Conservation (phyloP, 2,888 invertebrate species). For the Diaphora mendica region DNA sequence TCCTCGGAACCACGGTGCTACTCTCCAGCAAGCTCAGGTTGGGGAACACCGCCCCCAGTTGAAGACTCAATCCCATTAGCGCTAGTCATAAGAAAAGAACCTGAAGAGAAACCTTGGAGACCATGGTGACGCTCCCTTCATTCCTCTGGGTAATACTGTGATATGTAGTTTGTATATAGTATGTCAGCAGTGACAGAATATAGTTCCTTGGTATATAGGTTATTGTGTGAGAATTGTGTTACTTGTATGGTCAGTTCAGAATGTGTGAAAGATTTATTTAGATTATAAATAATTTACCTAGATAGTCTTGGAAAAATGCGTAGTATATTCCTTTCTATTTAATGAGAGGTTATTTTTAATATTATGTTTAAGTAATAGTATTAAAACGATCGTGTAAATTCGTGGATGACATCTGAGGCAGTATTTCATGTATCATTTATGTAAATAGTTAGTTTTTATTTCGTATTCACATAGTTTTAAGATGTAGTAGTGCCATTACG, state of each 20-base stretch:
- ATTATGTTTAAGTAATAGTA: conserved; percentile 28
- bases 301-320: conserved; percentile 29
- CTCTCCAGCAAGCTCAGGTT: conserved; percentile 86
- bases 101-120: conserved; percentile 93
- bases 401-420: conserved; percentile 83
- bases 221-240: conserved; percentile 40
- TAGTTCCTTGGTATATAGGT: conserved; percentile 62
- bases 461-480: conserved; percentile 53
- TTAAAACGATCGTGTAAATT: conserved; percentile 64
- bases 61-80: conserved; percentile 88
- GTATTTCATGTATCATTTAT: conserved; percentile 76
- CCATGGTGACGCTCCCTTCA: conserved; percentile 88
- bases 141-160: conserved; percentile 61
- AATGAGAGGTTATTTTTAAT: conserved; percentile 33
- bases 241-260: conserved; percentile 62
- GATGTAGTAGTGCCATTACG: conserved; percentile 67
- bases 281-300: conserved; percentile 12
- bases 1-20: conserved; percentile 87
- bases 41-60: conserved; percentile 75
- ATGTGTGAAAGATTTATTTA: conserved; percentile 47
- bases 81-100: conserved; percentile 89
- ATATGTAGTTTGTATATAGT: conserved; percentile 57
- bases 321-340: conserved; percentile 34
- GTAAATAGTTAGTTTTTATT: conserved; percentile 54
- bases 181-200: conserved; percentile 59